Base-by-base conservation (phyloP, 2,113 vertebrate genomes). In the Callospermophilus lateralis region DNA sequence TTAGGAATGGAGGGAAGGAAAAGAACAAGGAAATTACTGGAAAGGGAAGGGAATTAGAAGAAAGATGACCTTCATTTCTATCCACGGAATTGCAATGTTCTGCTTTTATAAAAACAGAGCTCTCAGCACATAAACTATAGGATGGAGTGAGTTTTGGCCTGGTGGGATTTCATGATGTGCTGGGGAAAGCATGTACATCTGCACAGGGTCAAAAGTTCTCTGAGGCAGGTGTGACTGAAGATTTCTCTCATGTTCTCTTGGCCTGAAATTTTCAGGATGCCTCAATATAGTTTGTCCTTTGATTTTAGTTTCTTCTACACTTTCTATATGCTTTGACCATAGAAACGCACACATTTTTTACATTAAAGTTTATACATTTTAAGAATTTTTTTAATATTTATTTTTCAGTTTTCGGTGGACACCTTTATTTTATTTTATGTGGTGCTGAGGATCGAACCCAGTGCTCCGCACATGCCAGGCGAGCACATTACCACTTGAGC, bases 31-130 rank as follows among this genome's bases (percentile, higher is more conserved):
- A 78, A 53, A 51, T 84, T 93, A 9, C 45, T 51, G 19, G 42
- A 84, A 45, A 19, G 8, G 22, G 34, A 24, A 37, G 34, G 26
- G 53, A n/a, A 3, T 22, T 34, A 24, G 32, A 26, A 42, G 15
- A 6, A 67, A 42, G n/a, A 30, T 4, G 1, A 42, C 15, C 15
- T 24, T 53, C 12, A 39, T 12, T 22, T 8, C 0, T 8, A 7
- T 65, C 10, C 16, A 24, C 19, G 65, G 24, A 6, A 39, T 13
- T 34, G 13, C 24, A 6, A 32, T 68, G 6, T 26, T 42, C 58
- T 39, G 4, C 19, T 28, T 39, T 67, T 77, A 24, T 26, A 9
- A 34, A 53, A 22, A 26, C 20, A 6, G 30, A 32, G 8, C 8
- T 65, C 8, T 76, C 11, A 51, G 16, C 9, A 8, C 3, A 17